Evolutionary conservation across 37 sponge, comb jelly and placozoan genomes (phyloP).

Genomic region (Cliona cf. orientalis): DNA sequence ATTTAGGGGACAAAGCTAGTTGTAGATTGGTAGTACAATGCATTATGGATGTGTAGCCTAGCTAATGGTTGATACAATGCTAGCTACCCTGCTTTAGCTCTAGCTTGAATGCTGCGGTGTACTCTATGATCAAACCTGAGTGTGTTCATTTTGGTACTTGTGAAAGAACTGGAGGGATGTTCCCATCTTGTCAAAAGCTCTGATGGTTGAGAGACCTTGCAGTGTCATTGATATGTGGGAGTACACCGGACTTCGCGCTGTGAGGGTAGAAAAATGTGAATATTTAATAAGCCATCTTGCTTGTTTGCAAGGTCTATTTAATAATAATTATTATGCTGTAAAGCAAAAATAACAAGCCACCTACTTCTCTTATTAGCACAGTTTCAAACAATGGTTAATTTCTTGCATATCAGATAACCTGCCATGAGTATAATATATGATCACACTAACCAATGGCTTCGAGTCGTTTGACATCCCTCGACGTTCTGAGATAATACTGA

Average conservation of each 20-base stretch:
- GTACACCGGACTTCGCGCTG: slow-evolving; percentile 91
- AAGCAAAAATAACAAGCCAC: no score
- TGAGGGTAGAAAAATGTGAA: background rate
- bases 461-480: slow-evolving; percentile 79
- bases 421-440: background rate
- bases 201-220: slow-evolving; percentile 85
- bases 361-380: no score
- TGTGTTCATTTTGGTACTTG: slow-evolving; percentile 32
- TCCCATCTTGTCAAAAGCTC: slow-evolving; percentile 54
- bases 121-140: slow-evolving; percentile 27
- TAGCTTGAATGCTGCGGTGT: no score
- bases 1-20: no score
- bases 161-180: slow-evolving; percentile 34
- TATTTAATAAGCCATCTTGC: background rate
- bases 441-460: slow-evolving; percentile 79
- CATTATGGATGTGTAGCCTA: no score
- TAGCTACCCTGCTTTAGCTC: no score
- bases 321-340: no score
- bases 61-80: no score
- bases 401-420: no score
- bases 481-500: slow-evolving; percentile 64
- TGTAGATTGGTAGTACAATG: no score
- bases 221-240: slow-evolving; percentile 84
- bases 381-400: no score
- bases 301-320: no score